Conservation (phyloP, 2,888 invertebrate species). For the Eristalis intricaria region DNA sequence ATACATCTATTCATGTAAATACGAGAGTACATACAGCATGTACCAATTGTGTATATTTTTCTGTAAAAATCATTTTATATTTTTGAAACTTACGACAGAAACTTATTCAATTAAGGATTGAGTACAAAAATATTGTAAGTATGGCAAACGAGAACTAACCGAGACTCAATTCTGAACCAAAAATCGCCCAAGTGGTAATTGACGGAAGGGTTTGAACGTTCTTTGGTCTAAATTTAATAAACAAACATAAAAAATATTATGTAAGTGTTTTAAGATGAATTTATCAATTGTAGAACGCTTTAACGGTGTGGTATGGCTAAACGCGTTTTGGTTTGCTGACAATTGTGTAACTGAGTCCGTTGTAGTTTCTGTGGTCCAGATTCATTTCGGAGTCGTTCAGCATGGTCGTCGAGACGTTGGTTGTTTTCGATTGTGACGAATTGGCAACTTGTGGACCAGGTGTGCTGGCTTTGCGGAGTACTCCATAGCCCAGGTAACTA, state of each 20-base stretch:
- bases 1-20: background rate
- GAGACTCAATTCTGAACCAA: constrained; percentile 59
- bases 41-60: constrained; percentile 22
- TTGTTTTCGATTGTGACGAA: constrained; percentile 54
- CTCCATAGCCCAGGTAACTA: constrained; percentile 90
- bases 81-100: constrained; percentile 59
- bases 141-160: constrained; percentile 68
- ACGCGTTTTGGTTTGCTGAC: constrained; percentile 93
- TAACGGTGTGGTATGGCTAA: constrained; percentile 79
- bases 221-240: constrained; percentile 62
- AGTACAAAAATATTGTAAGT: constrained; percentile 66
- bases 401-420: constrained; percentile 67
- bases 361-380: constrained; percentile 87
- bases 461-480: constrained; percentile 86
- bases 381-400: constrained; percentile 77
- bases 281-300: constrained; percentile 45
- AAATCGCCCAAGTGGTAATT: constrained; percentile 29
- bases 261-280: background rate
- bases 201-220: constrained; percentile 50
- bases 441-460: constrained; percentile 83
- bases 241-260: background rate
- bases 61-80: constrained; percentile 26
- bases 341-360: constrained; percentile 90
- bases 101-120: constrained; percentile 67
- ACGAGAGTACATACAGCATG: constrained; percentile 37